Conservation (phyloP, 2,888 invertebrate species). For the Tupiocoris notatus region DNA sequence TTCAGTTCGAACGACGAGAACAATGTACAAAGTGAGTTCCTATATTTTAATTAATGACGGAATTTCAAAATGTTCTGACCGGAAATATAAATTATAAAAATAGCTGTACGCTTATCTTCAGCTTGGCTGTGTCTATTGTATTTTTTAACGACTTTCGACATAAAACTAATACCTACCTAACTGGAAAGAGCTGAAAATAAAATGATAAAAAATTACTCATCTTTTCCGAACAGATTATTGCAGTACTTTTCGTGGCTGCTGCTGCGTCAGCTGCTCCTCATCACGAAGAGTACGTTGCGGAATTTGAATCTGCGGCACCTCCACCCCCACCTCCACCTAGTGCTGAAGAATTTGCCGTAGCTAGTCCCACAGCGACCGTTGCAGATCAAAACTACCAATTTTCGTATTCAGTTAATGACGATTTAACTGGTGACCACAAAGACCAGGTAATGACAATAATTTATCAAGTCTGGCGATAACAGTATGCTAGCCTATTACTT, state of each 20-base stretch:
- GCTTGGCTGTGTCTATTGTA: no score
- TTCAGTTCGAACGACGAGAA: not conserved
- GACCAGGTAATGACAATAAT: conserved; percentile 19
- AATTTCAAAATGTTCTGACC: no score
- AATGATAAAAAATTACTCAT: not conserved
- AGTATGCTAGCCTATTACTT: no score
- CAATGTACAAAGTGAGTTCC: conserved; percentile 27
- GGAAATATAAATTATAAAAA: no score
- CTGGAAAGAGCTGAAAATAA: no score
- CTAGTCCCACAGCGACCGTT: not conserved
- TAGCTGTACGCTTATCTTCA: no score
- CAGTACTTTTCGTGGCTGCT: conserved; percentile 16
- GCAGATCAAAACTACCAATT: not conserved
- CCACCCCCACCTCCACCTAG: not conserved
- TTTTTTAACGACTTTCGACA: no score
- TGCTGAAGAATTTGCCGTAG: not conserved
- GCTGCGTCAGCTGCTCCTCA: conserved; percentile 4
- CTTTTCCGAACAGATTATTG: conserved; percentile 5
- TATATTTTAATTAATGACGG: no score
- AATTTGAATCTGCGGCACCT: conserved; percentile 10
- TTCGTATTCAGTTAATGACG: conserved; percentile 26
- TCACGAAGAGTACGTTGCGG: not conserved
- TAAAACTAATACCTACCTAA: no score
- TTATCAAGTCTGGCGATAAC: no score
- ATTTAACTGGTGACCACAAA: conserved; percentile 21